Base-by-base conservation (phyloP, 2,113 vertebrate genomes). In the Plecturocebus donacophilus region DNA sequence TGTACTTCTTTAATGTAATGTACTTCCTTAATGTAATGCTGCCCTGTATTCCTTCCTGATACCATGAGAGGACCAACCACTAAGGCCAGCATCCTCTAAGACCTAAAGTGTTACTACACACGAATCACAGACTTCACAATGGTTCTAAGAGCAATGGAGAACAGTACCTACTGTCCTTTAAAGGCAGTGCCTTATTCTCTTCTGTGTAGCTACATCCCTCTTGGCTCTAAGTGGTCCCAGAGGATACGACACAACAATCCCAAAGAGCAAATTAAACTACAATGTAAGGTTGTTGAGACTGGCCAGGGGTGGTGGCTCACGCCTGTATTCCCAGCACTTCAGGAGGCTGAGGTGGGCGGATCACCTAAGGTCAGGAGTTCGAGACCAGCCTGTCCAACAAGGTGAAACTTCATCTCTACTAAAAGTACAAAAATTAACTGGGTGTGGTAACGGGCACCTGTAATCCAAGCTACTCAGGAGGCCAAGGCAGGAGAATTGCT, bases 391-490 rank as follows among this genome's bases (percentile, higher is more conserved):
- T 64, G 61, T 27, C 27, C 61, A 64, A 64, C 5, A 30, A 30
- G 12, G 27, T 12, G 61, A 64, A 64, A 64, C 27, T 25, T 30
- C 27, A 64, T 12, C 27, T 64, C 61, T 30, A 64, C 61, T 6
- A 64, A 64, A 64, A 64, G 30, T 12, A 30, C 27, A 64, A 64
- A 64, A 64, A 64, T 14, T 6, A 64, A 30, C 12, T 2, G 27
- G 61, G 61, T 2, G 0, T 32, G 61, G 61, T 13, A 30, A 30
- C 0, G 0, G 2, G 2, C 27, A 13, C 61, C 61, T 64, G 25
- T 14, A 64, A 32, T 61, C 23, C 58, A 23, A 61, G 27, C 61
- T 64, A 64, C 12, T 64, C 27, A 30, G 61, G 27, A 64, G 12
- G 61, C 61, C 27, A 27, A 64, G 25, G 61, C 61, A 64, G 61